These are phyloP conservation scores for Arion vulgaris DNA, from an alignment of 1,140 invertebrate genomes.

Conservation along the genomic window DNA sequence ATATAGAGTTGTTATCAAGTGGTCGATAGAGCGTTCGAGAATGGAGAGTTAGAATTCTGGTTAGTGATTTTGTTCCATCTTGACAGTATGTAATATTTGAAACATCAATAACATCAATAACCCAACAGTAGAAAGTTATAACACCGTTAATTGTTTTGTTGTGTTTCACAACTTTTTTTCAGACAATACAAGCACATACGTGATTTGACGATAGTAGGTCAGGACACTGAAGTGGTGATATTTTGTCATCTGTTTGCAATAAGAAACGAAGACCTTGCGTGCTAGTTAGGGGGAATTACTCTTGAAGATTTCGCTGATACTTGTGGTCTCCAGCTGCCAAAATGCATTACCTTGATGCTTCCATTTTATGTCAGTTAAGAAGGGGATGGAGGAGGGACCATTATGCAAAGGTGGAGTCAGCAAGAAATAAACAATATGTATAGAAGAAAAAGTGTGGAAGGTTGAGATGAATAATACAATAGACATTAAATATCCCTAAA, in stretches of 20 bases:
- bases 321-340: conserved; percentile 14
- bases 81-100: too few species aligned
- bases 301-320: background rate
- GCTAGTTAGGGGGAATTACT: conserved; percentile 13
- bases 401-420: background rate
- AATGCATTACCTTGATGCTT: background rate
- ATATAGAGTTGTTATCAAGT: too few species aligned
- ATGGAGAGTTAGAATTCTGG: too few species aligned
- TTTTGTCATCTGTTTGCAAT: conserved; percentile 17
- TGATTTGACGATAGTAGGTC: background rate
- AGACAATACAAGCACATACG: conserved; percentile 3
- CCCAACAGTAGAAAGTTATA: too few species aligned
- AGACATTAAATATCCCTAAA: too few species aligned
- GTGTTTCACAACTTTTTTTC: too few species aligned
- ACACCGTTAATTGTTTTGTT: too few species aligned
- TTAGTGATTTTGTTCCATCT: too few species aligned
- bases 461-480: too few species aligned
- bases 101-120: too few species aligned
- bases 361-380: background rate
- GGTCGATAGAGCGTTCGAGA: too few species aligned
- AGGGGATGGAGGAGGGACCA: background rate
- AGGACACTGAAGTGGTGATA: background rate
- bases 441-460: background rate
- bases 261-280: background rate
- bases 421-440: background rate